Evolutionary conservation across 2,113 vertebrate species (phyloP), one percentile per base, ranked within the genome.

Genomic region (Nymphicus hollandicus): DNA sequence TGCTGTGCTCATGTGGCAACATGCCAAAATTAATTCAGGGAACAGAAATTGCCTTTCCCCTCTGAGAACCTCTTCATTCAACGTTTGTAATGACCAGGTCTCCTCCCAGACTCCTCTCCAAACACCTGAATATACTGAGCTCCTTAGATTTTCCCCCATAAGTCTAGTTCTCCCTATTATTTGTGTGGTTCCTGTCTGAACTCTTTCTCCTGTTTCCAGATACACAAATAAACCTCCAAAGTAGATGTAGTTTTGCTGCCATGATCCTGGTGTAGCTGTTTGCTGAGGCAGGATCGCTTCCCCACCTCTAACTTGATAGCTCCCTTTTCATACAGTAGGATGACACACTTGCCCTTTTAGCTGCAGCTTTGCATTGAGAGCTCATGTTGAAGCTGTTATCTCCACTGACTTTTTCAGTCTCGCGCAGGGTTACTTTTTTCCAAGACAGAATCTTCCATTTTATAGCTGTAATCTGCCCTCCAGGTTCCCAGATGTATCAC

Each of bases 401-500:
- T 95, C 73, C 83, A 27, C 64, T 41, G 81, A 23, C 73, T 93
- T 94, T 94, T 87, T 92, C 73, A 76, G 89, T 89, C 70, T 93
- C 11, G 0, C 55, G 84, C 78, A 61, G 89, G 94, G 94, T 96
- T 79, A 56, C 25, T 61, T 89, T 95, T 96, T 95, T 95, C 93
- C 93, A 92, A 92, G 84, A 73, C 81, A 76, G 89, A 95, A 88
- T 87, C 93, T 92, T 95, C 80, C 86, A 73, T 72, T 81, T 87
- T 85, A 44, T 23, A 94, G 93, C 84, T 70, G 78, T 76, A 91
- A 96, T 87, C 96, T 96, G 94, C 89, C 81, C 91, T 82, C 70
- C 2, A 5, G 65, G 91, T 97, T 97, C 95, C 96, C 96, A 97
- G 96, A 85, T 97, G 95, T 96, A 96, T 97, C 95, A 27, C 87